Percentiles rank a stretch among this genome's conserved stretches.
phyloP scores from a whole-genome alignment of 1,140 invertebrate genomes.

The Andrena cerasifolii region DNA sequence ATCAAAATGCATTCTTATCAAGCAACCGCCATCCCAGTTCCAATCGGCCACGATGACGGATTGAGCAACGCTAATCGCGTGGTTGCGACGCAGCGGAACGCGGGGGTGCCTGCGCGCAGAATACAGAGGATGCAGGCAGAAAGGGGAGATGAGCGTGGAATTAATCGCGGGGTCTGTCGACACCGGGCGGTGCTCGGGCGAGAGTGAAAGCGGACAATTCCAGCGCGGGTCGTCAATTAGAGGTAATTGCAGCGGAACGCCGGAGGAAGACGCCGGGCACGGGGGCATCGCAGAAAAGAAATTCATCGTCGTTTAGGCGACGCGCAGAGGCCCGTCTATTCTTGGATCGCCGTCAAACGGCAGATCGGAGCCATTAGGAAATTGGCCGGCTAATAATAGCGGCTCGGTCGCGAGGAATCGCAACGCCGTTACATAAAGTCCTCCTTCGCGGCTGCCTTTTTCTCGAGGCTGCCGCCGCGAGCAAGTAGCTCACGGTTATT shows the following conservation, averaged over 20 bases:
- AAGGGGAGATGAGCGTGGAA: neutral
- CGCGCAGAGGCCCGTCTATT: slow-evolving; percentile 40
- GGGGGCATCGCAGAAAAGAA: slow-evolving; percentile 21
- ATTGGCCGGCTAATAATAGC: slow-evolving; percentile 68
- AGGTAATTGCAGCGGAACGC: slow-evolving; percentile 30
- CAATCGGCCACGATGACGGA: neutral
- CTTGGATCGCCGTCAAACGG: slow-evolving; percentile 49
- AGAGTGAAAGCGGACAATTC: slow-evolving; percentile 59
- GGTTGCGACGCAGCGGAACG: neutral
- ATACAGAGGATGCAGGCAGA: neutral
- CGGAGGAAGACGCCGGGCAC: neutral
- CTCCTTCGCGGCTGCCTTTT: neutral
- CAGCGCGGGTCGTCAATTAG: slow-evolving; percentile 42
- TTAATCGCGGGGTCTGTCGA: slow-evolving; percentile 8
- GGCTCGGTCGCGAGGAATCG: slow-evolving; percentile 22
- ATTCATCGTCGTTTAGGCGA: slow-evolving; percentile 25
- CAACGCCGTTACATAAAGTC: slow-evolving; percentile 44
- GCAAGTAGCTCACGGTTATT: slow-evolving; percentile 19
- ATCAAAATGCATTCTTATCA: no score
- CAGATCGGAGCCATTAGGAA: slow-evolving; percentile 64
- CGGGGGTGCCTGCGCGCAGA: neutral
- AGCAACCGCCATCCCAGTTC: neutral
- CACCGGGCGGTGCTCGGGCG: slow-evolving; percentile 1
- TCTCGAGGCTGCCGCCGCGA: neutral
- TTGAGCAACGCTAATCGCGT: slow-evolving; percentile 18